Conservation (phyloP, 2,888 invertebrate species). For the Leptothorax acervorum region DNA sequence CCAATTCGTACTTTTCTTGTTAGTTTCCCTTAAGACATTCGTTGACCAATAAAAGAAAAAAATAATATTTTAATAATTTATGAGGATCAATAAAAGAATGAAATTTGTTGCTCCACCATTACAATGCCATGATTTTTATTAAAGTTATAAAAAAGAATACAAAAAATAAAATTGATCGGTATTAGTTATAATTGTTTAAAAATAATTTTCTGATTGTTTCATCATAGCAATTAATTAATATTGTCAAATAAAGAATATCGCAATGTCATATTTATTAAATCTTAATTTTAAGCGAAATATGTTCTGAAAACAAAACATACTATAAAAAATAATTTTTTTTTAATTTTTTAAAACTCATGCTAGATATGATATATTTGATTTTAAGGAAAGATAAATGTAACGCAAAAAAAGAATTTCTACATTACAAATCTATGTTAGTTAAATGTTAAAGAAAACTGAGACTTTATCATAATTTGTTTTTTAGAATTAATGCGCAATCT, state of each 20-base stretch:
- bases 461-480: no score
- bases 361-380: no score
- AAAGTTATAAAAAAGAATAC: neutral
- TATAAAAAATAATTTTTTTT: neutral
- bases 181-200: neutral
- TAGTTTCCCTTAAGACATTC: neutral
- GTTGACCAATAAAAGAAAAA: neutral
- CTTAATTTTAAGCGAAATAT: neutral
- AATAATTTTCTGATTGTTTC: neutral
- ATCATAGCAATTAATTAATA: neutral
- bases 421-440: neutral
- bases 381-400: no score
- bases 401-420: no score
- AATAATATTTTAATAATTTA: constrained; percentile 9
- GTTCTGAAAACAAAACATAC: neutral
- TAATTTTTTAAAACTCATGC: neutral
- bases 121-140: neutral
- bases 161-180: neutral
- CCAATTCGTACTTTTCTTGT: neutral
- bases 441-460: neutral
- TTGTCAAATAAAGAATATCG: neutral
- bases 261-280: neutral
- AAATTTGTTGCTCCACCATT: neutral
- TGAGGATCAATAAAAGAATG: neutral
- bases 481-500: no score